phyloP scores from a whole-genome alignment of 2,113 vertebrate genomes.

The Pseudonaja textilis region DNA sequence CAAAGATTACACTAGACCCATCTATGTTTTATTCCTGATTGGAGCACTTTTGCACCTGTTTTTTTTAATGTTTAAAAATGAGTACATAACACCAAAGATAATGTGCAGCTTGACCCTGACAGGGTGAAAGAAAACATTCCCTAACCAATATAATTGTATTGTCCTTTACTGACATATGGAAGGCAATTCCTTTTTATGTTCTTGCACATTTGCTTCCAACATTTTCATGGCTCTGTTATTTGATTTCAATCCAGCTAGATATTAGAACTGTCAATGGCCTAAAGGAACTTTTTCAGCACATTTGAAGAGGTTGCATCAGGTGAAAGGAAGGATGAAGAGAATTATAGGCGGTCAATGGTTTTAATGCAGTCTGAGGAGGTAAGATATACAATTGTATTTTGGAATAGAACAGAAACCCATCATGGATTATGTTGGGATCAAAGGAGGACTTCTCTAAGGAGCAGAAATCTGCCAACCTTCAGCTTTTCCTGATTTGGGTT shows the following conservation, averaged over 20 bases:
- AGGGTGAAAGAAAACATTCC: not conserved
- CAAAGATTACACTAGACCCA: not conserved
- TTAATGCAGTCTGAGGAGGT: not conserved
- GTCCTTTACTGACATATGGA: not conserved
- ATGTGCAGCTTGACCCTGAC: not conserved
- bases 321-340: not conserved
- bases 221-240: not conserved
- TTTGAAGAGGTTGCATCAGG: not conserved
- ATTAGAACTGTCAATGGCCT: not conserved
- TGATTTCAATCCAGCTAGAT: not conserved
- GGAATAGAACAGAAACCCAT: not conserved
- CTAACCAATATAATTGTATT: not conserved
- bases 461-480: not conserved
- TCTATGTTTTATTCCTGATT: not conserved
- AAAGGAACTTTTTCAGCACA: not conserved
- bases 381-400: not conserved
- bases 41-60: not conserved
- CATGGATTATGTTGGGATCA: not conserved
- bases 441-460: not conserved
- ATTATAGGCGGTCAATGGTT: not conserved
- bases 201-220: not conserved
- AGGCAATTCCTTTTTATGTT: not conserved
- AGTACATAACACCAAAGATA: not conserved
- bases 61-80: not conserved
- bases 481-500: not conserved